A percentile compares a stretch with the other conserved stretches of the same genome.
phyloP scores from a whole-genome alignment of 2,113 vertebrate species.

The Ariopsis seemanni region DNA sequence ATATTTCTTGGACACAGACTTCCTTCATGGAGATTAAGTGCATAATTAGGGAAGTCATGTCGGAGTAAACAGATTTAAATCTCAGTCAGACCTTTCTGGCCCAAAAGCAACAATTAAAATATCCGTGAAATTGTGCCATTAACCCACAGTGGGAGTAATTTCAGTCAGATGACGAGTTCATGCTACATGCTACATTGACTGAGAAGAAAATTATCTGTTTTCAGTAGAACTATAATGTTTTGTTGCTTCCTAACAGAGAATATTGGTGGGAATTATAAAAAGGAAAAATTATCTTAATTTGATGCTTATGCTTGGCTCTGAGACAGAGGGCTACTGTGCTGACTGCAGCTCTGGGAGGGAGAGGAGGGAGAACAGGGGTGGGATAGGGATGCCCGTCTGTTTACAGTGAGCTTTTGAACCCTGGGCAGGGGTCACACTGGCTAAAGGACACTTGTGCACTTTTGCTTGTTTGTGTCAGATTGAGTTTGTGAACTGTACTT shows the following conservation, averaged over 20 bases:
- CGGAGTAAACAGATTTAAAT: slow-evolving; percentile 40
- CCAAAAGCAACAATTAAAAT: slow-evolving; percentile 25
- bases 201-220: background rate
- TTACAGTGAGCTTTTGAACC: background rate
- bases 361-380: background rate
- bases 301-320: background rate
- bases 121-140: background rate
- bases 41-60: slow-evolving; percentile 38
- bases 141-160: background rate
- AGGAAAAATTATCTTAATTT: slow-evolving; percentile 7
- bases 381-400: background rate
- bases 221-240: background rate
- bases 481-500: background rate
- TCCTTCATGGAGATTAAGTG: background rate
- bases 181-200: background rate
- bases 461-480: slow-evolving; percentile 5
- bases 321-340: slow-evolving; percentile 33
- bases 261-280: slow-evolving; percentile 3
- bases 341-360: background rate
- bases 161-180: background rate
- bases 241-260: background rate
- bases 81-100: slow-evolving; percentile 37
- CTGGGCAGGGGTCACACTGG: background rate
- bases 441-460: slow-evolving; percentile 13
- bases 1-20: slow-evolving; percentile 33